Evolutionary conservation across 2,888 invertebrate species (phyloP), one percentile per base, ranked within the genome.

Genomic region (Timandra comae): DNA sequence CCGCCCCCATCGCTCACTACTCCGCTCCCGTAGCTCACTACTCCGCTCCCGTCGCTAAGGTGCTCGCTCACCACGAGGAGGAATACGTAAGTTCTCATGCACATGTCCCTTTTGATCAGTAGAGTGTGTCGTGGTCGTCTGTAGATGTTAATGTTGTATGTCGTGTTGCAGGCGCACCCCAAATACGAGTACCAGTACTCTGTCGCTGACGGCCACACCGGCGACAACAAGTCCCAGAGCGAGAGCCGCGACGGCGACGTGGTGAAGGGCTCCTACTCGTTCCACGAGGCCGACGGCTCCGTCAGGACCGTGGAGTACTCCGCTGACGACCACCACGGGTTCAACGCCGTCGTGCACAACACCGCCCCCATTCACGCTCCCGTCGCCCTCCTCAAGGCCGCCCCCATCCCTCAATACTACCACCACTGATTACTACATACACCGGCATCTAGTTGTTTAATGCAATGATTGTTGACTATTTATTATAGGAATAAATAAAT

Each of bases 191-290:
- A 78, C 63, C 70, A 76, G 16, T 86, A 86, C 54, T 82, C 85
- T n/a, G 85, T 80, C 4, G 73, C 81, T 38, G 87, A 87, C 40
- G 70, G 68, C 4, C 82, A 86, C 50, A 81, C 85, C 33, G 87
- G 86, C 11, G 86, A 88, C 75, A 86, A 88, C 69, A 88, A 89
- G 76, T 86, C 87, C 43, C 88, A 88, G 63, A 74, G 81, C 29
- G 88, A 88, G 69, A 74, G 79, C 62, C 81, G 86, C 52, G 87
- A 88, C 67, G 90, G 90, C 3, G 88, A 90, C 56, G 87, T 81
- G 30, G 90, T 91, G 45, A 86, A 88, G 56, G 90, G 90, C 40
- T 63, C 67, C 52, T 80, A 81, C 72, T 68, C 75, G 7, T 64
- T 81, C 32, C 31, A 70, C 29, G 78, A 81, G 61, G 81, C 87